Evolutionary conservation across 2,888 invertebrate species (phyloP), one percentile per base, ranked within the genome.

Genomic region (Ectobius pallidus): DNA sequence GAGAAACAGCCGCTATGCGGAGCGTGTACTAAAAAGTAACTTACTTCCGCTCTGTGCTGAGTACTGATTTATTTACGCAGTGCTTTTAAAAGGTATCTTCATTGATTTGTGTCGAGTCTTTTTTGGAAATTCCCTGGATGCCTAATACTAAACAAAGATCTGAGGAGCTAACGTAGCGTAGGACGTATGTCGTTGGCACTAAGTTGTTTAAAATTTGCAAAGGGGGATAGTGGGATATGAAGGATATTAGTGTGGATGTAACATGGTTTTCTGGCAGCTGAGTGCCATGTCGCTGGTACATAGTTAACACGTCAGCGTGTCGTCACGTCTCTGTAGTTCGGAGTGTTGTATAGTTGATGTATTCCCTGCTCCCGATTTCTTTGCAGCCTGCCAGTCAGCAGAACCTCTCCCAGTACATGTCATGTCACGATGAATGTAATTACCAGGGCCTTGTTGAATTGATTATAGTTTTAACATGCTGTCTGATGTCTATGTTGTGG

Each of bases 391-490:
- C 58, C 58, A 58, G 52, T 30, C 58, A 58, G 58, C n/a, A 32
- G 32, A 52, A 52, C 52, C 52, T 52, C 52, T 52, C 52, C 63
- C 65, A 46, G 65, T 30, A 65, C 65, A 65, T 46, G 65, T 65
- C 65, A 65, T 46, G 63, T 63, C 63, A 63, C n/a, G 46, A 46
- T 42, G 65, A 65, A 65, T 65, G 44, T 65, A 65, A 65, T 65
- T 65, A 65, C 65, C 44, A 22, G 65, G 65, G 65, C 65, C 65
- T 65, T 65, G 65, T 65, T 65, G 65, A 65, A 65, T 65, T 65
- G 65, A 65, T 65, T 65, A 65, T 65, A 65, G 65, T 65, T 65
- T 65, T 65, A 65, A 65, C 65, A 65, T 65, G 65, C 65, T 65
- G 65, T 65, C 65, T 65, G 65, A 65, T 65, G 65, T 65, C 65